Conservation (phyloP, 2,888 invertebrate species). For the Melanostoma scalare region DNA sequence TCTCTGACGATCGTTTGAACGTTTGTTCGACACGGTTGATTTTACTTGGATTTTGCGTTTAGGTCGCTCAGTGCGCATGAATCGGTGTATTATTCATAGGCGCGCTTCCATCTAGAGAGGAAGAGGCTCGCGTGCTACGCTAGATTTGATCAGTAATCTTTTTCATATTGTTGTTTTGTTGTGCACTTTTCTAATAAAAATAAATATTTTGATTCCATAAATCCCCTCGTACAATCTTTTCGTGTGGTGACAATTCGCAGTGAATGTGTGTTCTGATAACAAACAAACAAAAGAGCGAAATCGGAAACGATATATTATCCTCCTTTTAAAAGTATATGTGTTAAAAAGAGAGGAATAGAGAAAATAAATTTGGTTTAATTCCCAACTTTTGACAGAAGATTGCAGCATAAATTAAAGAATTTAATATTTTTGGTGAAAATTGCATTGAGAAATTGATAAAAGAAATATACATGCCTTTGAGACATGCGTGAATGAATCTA, state of each 20-base stretch:
- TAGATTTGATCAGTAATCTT: conserved; percentile 27
- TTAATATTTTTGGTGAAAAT: conserved; percentile 34
- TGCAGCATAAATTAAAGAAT: conserved; percentile 43
- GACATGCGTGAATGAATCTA: conserved; percentile 73
- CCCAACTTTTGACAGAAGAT: conserved; percentile 64
- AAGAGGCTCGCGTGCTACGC: conserved; percentile 72
- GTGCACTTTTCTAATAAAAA: conserved; percentile 38
- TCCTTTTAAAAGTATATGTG: conserved; percentile 49
- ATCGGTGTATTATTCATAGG: conserved; percentile 79
- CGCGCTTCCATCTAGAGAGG: conserved; percentile 82
- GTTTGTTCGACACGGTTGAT: conserved; percentile 38
- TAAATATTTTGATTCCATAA: conserved; percentile 38
- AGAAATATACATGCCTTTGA: conserved; percentile 41
- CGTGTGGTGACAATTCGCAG: conserved; percentile 43
- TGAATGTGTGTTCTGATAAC: conserved; percentile 39
- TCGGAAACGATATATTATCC: conserved; percentile 42
- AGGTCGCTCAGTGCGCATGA: conserved; percentile 70
- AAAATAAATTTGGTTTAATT: conserved; percentile 38
- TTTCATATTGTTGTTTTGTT: conserved; percentile 16
- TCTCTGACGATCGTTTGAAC: conserved; percentile 18
- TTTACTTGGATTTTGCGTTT: conserved; percentile 58
- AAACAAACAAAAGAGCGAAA: conserved; percentile 53
- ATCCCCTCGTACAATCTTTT: conserved; percentile 5
- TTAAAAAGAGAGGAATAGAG: conserved; percentile 61
- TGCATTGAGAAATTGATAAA: conserved; percentile 30